Conservation (phyloP, 1,140 invertebrate species). For the Oedothorax gibbosus region DNA sequence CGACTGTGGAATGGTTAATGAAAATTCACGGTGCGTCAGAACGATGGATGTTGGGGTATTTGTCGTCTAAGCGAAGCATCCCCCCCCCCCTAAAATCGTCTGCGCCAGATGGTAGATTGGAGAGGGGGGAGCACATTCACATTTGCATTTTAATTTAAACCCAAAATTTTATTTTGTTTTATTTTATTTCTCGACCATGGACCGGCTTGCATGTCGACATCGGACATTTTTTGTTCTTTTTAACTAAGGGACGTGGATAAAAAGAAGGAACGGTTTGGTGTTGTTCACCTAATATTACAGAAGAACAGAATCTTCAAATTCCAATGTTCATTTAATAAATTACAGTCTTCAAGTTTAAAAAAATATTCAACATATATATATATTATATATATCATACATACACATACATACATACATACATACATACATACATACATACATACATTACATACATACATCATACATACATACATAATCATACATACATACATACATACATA, state of each 20-base stretch:
- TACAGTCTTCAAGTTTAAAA: no score
- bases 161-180: slow-evolving; percentile 14
- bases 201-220: slow-evolving; percentile 15
- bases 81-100: slow-evolving; percentile 14
- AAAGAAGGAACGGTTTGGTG: no score
- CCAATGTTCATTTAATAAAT: no score
- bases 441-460: no score
- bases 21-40: slow-evolving; percentile 16
- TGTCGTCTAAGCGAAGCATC: neutral
- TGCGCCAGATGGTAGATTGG: slow-evolving; percentile 41
- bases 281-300: no score
- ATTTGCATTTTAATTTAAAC: slow-evolving; percentile 56
- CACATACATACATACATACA: no score
- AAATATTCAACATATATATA: no score
- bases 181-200: neutral
- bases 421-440: no score
- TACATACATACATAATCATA: no score
- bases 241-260: neutral
- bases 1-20: neutral
- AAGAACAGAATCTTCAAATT: no score
- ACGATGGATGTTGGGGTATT: neutral
- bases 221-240: slow-evolving; percentile 31
- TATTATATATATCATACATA: no score
- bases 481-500: no score
- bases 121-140: slow-evolving; percentile 18